Base-by-base conservation (phyloP, 2,888 invertebrate genomes). In the Calephelis perditalis region DNA sequence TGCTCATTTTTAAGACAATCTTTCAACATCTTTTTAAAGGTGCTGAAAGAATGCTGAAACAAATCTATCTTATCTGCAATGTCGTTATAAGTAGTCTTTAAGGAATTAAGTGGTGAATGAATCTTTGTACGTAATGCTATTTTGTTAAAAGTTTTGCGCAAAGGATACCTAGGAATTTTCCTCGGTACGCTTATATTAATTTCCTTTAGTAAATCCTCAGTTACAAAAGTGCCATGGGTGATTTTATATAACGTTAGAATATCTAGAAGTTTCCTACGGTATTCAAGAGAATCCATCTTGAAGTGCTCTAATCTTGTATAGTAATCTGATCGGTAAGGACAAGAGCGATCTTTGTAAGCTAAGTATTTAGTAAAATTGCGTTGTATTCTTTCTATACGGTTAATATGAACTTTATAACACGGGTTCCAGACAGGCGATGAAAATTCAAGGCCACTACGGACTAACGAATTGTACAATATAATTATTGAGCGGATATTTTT, bases 361-460 rank as follows among this genome's bases (percentile, higher is more conserved):
- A 15, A 15, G 15, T 15, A 15, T 15, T 15, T 47, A 7, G 47
- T 47, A 47, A 47, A 47, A 3, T 15, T 47, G 15, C 47, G 47
- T 9, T 47, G 47, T 47, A 15, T 47, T 47, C 8, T 47, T 4
- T 47, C 47, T 15, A 15, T 7, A 7, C 47, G 47, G 4, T 47
- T 9, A 7, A 47, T 47, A 7, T 47, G 47, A 3, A 7, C n/a
- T 7, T 47, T 47, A 44, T 61, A 57, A 7, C 36, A n/a, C 5
- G 58, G 58, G 10, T 49, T 58, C 37, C 58, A 58, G 9, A 58
- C 49, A 2, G 15, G 12, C 7, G 58, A 35, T 4, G 58, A 47
- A 47, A 40, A 58, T 58, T 58, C 47, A 8, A 58, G 9, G 15
- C 37, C 11, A 26, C 49, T 58, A 8, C 43, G 46, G 4, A 40